Evolutionary conservation across 2,113 vertebrate species (phyloP), one percentile per base, ranked within the genome.

Genomic region (Tachuris rubrigastra): DNA sequence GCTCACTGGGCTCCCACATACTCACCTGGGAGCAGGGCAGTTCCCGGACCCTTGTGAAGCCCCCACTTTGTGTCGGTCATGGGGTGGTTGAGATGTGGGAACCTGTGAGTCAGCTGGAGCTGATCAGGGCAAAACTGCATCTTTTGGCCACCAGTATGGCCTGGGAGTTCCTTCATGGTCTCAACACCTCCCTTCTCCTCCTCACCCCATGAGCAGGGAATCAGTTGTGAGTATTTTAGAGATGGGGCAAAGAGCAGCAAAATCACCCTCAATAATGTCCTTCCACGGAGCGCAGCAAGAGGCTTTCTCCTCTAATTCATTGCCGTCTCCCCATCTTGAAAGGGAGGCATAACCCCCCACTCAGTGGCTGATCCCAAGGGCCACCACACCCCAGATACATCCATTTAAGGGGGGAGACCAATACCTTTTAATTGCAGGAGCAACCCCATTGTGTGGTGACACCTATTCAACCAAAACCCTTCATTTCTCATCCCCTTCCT

Each of bases 61-160:
- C 23, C 41, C 9, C 0, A 1, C 13, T 58, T 60, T 1, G 1
- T 42, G 22, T 49, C 5, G 1, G 23, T 27, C 23, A 2, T 23
- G 33, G 33, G 21, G 8, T 27, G 18, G 23, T 24, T 35, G 41
- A 80, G 37, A 37, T 6, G 4, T 0, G 19, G 50, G 24, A 24
- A 23, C 6, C 68, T 81, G 42, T 4, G 5, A 31, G 52, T 59
- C 56, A 78, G 8, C 10, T 85, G 46, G 49, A 53, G n/a, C 11
- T 49, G 13, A 24, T 2, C 0, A 1, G 37, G 41, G n/a, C 31
- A 80, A 69, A 80, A 56, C 2, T 3, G 3, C 12, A 14, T 75
- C 75, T 53, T 83, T 79, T 6, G 1, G 35, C 22, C 59, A 62
- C 50, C 24, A 35, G 15, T 3, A 8, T 33, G 44, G 30, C 18